Percentiles rank a stretch among this genome's conserved stretches.
Conservation (phyloP, 2,113 vertebrate genomes). For the Blennius ocellaris region DNA sequence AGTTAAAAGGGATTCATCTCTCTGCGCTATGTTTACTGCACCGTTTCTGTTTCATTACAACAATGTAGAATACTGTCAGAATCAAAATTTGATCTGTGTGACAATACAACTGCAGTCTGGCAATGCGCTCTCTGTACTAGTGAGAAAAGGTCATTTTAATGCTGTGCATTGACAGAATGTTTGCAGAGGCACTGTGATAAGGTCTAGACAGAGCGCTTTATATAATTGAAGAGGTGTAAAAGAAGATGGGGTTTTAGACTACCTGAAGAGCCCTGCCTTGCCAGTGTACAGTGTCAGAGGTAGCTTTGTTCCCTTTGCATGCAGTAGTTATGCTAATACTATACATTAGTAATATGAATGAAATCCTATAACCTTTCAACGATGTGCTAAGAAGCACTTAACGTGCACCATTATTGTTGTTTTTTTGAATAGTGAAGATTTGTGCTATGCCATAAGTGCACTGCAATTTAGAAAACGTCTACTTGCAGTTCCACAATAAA, state of each 20-base stretch:
- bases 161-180: constrained; percentile 32
- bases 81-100: not conserved
- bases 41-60: not conserved
- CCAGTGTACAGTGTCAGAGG: constrained; percentile 60
- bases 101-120: constrained; percentile 4
- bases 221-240: constrained; percentile 86
- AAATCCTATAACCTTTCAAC: constrained; percentile 7
- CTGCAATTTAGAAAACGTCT: constrained; percentile 1
- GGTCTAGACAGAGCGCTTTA: constrained; percentile 77
- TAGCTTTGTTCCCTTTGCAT: constrained; percentile 10
- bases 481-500: not conserved
- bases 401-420: not conserved
- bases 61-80: not conserved
- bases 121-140: not conserved
- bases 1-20: not conserved
- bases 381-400: not conserved
- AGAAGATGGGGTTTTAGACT: constrained; percentile 76
- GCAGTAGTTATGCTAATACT: not conserved
- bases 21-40: not conserved
- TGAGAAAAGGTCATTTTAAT: not conserved
- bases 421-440: not conserved
- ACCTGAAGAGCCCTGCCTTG: constrained; percentile 37
- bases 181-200: constrained; percentile 53
- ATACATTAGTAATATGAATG: not conserved
- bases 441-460: not conserved